These are phyloP conservation scores for Muschampia plurimacula DNA, from an alignment of 2,888 invertebrate species.

Conservation along the genomic window DNA sequence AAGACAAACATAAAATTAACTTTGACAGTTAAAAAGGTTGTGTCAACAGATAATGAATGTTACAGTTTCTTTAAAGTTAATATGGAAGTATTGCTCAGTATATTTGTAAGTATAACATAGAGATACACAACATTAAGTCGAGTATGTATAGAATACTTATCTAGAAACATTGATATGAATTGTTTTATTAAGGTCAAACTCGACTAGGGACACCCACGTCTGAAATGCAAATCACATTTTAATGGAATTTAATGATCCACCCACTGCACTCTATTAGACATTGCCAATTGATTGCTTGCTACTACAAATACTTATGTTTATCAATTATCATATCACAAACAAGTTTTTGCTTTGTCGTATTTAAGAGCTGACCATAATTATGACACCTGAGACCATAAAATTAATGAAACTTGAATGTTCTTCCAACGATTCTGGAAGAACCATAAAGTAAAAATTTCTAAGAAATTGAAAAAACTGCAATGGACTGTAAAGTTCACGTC, in stretches of 20 bases:
- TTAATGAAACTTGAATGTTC: neutral
- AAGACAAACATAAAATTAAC: too few relatives aligned
- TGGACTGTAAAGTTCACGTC: too few relatives aligned
- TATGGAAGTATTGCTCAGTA: too few relatives aligned
- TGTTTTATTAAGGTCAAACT: conserved; percentile 19
- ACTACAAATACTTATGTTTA: neutral
- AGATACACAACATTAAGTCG: too few relatives aligned
- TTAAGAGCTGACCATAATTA: neutral
- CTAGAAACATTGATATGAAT: conserved; percentile 2
- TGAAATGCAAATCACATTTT: conserved; percentile 30
- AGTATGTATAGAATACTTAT: neutral
- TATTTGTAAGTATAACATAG: too few relatives aligned
- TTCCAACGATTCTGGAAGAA: too few relatives aligned
- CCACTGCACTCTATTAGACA: conserved; percentile 11
- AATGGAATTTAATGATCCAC: conserved; percentile 36
- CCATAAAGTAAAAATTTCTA: too few relatives aligned
- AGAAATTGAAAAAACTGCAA: too few relatives aligned
- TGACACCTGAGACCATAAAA: neutral
- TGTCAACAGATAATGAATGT: too few relatives aligned
- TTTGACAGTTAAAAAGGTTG: too few relatives aligned
- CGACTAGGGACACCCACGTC: conserved; percentile 20
- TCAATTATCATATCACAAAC: neutral
- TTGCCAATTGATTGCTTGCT: conserved; percentile 17
- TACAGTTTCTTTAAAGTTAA: too few relatives aligned
- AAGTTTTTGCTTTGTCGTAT: neutral